Base-by-base conservation (phyloP, 2,888 invertebrate species). In the Tinea pellionella region DNA sequence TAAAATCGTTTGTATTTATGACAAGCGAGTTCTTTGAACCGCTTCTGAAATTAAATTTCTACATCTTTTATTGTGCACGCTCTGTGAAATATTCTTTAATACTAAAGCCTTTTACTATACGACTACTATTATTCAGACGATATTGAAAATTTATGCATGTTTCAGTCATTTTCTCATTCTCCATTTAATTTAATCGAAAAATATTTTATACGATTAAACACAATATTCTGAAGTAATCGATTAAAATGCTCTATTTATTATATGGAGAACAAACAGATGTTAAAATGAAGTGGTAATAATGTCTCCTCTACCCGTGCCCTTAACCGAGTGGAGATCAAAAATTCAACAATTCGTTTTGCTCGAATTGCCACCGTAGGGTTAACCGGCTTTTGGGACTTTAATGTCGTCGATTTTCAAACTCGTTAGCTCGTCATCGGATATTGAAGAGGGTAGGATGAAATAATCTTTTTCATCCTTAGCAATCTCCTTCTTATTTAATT, bases 291-390 rank as follows among this genome's bases (percentile, higher is more conserved):
- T 59, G 19, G 41, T 59, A 59, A 59, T 59, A 59, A 59, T 59
- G 59, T 59, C 59, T 59, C 43, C 29, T 42, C 53, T 9, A 18
- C 53, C 53, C 53, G 2, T 53, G 12, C 53, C 53, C 16, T 53
- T 18, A 53, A 53, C 47, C 47, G 47, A 24, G 42, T 30, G 16
- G 29, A 57, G 61, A 61, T 61, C 61, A 61, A 61, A 61, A 61
- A 61, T 61, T 61, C 56, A 43, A 55, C 57, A 43, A 61, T 61
- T 56, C 60, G 61, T 42, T 57, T 61, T 56, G 47, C 59, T 59
- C 73, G 70, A 77, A 66, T 71, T 70, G 70, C 68, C 69, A 67
- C 68, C 65, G 71, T 77, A 77, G 80, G 80, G 80, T 73, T 72
- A 59, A 61, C 47, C 61, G 59, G 55, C 57, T 55, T 59, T 59